Evolutionary conservation across 2,888 invertebrate species (phyloP).

Genomic region (Mesochorus sp.): DNA sequence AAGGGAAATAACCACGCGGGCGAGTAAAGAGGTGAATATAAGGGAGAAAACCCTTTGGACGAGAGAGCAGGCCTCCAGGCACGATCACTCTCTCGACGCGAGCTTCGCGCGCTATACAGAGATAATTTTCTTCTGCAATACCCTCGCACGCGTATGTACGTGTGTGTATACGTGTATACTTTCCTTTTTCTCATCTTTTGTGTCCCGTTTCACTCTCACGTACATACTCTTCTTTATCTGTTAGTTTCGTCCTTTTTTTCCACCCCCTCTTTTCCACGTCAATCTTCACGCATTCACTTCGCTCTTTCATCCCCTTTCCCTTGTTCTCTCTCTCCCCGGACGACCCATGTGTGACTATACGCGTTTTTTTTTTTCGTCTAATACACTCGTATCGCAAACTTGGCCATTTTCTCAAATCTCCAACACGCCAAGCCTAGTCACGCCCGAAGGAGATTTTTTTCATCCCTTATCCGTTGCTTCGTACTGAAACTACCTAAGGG

Average conservation of each 20-base stretch:
- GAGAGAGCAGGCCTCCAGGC: conserved; percentile 50
- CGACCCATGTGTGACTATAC: background rate
- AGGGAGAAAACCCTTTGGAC: background rate
- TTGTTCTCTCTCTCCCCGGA: background rate
- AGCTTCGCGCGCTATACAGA: conserved; percentile 26
- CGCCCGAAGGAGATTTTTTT: conserved; percentile 49
- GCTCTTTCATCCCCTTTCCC: background rate
- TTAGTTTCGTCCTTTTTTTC: conserved; percentile 10
- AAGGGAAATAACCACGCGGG: conserved; percentile 17
- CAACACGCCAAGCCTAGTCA: conserved; percentile 48
- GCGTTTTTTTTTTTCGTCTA: conserved; percentile 37
- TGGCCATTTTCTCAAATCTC: conserved; percentile 56
- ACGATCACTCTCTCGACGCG: conserved; percentile 45
- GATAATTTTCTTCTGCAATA: conserved; percentile 51
- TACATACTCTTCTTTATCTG: background rate
- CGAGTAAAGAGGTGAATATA: conserved; percentile 13
- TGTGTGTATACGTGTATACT: conserved; percentile 2
- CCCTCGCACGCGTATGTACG: background rate
- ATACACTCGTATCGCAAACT: conserved; percentile 54
- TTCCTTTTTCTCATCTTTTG: conserved; percentile 14
- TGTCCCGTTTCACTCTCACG: conserved; percentile 2
- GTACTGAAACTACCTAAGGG: conserved; percentile 25
- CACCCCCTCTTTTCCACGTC: background rate
- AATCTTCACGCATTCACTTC: background rate
- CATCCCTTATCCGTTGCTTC: conserved; percentile 49